A percentile compares a stretch with the other conserved stretches of the same genome.
phyloP scores from a whole-genome alignment of 1,140 invertebrate species.

The Phenacoccus solenopsis region DNA sequence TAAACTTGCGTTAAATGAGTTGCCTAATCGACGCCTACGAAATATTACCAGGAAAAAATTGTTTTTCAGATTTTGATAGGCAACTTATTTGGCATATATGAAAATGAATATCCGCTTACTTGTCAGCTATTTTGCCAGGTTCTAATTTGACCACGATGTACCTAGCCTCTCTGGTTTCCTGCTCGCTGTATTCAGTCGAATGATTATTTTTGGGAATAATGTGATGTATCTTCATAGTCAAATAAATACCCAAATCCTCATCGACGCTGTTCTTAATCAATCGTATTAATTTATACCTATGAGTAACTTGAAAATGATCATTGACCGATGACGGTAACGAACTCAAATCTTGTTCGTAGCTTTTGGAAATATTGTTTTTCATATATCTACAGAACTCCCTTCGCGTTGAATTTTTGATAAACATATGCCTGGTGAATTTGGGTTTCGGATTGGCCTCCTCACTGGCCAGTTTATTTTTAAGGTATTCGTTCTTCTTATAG shows the following conservation, averaged over 20 bases:
- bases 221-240: conserved; percentile 45
- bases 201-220: conserved; percentile 29
- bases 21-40: too few relatives aligned
- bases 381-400: conserved; percentile 7
- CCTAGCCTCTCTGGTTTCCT: conserved; percentile 40
- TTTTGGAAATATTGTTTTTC: conserved; percentile 8
- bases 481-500: conserved; percentile 22
- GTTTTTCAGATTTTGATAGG: too few relatives aligned
- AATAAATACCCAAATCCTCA: conserved; percentile 53
- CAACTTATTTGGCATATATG: too few relatives aligned
- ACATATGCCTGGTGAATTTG: conserved; percentile 27
- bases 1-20: too few relatives aligned
- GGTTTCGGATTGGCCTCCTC: conserved; percentile 18
- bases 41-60: too few relatives aligned
- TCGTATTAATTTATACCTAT: conserved; percentile 33
- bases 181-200: conserved; percentile 25
- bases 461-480: not conserved
- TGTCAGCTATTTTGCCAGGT: conserved; percentile 62
- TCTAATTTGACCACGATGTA: conserved; percentile 73
- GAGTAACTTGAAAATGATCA: conserved; percentile 23
- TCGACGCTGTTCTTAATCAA: conserved; percentile 44
- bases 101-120: too few relatives aligned
- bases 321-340: conserved; percentile 34
- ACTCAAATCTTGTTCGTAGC: conserved; percentile 33
- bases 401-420: conserved; percentile 23